Percentiles rank a stretch among this genome's conserved stretches.
These are phyloP conservation scores for Drosophila prosaltans DNA, from an alignment of 1,140 invertebrate species.

Conservation along the genomic window DNA sequence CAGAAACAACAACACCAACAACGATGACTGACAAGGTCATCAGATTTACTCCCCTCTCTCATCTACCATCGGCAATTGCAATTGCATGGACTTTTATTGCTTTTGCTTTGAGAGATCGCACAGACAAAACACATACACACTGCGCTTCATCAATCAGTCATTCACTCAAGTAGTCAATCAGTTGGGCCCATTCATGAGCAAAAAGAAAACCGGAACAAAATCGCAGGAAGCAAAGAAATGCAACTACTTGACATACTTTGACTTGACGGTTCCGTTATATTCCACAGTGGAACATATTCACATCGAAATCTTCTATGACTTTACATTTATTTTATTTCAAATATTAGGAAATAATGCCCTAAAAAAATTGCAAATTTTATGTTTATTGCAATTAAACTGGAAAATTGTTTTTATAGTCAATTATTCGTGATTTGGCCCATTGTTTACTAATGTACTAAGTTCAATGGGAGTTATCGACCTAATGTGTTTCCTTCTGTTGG, in stretches of 20 bases:
- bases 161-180: slow-evolving; percentile 15
- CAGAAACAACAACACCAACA: slow-evolving; percentile 11
- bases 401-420: too few relatives aligned
- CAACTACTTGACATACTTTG: slow-evolving; percentile 22
- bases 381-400: too few relatives aligned
- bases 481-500: background rate
- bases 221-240: slow-evolving; percentile 9
- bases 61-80: background rate
- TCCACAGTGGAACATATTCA: background rate
- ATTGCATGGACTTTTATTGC: slow-evolving; percentile 14
- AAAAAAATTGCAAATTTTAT: too few relatives aligned
- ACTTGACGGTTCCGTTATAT: background rate
- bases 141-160: slow-evolving; percentile 35
- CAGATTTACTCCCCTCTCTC: background rate
- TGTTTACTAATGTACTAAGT: background rate
- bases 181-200: slow-evolving; percentile 3
- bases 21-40: slow-evolving; percentile 5
- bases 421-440: too few relatives aligned
- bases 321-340: too few relatives aligned
- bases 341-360: too few relatives aligned
- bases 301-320: too few relatives aligned
- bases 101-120: background rate
- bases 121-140: background rate
- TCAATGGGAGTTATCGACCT: background rate
- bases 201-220: slow-evolving; percentile 1